Conservation (phyloP, 2,113 vertebrate species). For the Plotosus lineatus region DNA sequence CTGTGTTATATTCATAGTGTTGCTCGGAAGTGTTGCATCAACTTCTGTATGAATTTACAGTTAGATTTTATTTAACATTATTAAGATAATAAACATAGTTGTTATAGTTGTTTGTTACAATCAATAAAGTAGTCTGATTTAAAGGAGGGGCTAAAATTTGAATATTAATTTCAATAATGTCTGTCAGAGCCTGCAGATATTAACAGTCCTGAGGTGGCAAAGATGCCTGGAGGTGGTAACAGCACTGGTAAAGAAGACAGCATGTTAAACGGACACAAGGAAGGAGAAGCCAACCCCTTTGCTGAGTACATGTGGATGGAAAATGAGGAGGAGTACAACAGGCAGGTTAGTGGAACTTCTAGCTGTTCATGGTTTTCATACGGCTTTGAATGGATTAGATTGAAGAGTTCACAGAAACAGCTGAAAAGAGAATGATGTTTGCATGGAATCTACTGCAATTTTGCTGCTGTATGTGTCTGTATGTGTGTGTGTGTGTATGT, state of each 20-base stretch:
- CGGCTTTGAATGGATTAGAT: neutral
- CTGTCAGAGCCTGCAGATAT: conserved; percentile 71
- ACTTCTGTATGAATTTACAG: neutral
- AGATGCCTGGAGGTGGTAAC: conserved; percentile 50
- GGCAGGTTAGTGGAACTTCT: conserved; percentile 69
- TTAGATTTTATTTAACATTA: too few species aligned
- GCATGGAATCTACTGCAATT: neutral
- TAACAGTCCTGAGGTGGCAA: conserved; percentile 77
- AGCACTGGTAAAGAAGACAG: conserved; percentile 66
- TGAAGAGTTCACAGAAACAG: neutral
- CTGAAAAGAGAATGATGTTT: neutral
- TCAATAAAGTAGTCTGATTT: too few species aligned
- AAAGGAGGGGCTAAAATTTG: neutral
- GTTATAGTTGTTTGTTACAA: too few species aligned
- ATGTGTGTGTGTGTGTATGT: neutral
- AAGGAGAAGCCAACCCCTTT: conserved; percentile 80
- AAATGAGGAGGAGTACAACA: conserved; percentile 83
- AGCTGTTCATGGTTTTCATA: neutral
- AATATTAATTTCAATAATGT: neutral
- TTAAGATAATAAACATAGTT: too few species aligned
- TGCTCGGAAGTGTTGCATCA: neutral
- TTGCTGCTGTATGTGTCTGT: neutral
- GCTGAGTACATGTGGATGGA: conserved; percentile 91
- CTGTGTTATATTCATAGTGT: neutral
- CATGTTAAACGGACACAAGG: conserved; percentile 72